Conservation (phyloP, 92 coral and sea anemone species). For the Meandrina meandrites region DNA sequence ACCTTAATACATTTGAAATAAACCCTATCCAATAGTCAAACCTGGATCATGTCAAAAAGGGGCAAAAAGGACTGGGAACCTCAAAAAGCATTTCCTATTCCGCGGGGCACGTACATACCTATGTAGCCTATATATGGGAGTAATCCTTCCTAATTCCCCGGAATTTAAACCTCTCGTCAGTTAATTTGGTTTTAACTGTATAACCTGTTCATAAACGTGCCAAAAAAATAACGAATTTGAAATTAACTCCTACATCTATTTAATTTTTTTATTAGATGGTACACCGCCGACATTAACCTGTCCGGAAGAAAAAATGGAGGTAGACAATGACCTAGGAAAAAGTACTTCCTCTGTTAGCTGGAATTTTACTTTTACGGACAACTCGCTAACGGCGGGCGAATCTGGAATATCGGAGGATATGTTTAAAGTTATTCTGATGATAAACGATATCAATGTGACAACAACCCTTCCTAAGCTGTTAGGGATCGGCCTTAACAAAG, state of each 20-base stretch:
- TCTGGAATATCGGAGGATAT: conserved; percentile 25
- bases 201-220: too few species aligned
- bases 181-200: too few species aligned
- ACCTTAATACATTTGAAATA: too few species aligned
- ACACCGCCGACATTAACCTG: conserved; percentile 30
- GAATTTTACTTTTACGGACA: conserved; percentile 30
- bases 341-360: conserved; percentile 28
- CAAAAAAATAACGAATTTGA: too few species aligned
- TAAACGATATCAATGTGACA: neutral
- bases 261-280: conserved; percentile 1
- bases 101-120: too few species aligned
- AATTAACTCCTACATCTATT: neutral
- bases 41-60: too few species aligned
- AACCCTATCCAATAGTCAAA: too few species aligned
- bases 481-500: neutral
- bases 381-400: conserved; percentile 21
- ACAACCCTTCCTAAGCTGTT: conserved; percentile 35
- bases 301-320: neutral
- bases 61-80: too few species aligned
- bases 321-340: conserved; percentile 36
- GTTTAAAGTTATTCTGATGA: conserved; percentile 19
- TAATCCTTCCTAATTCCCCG: too few species aligned
- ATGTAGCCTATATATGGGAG: too few species aligned
- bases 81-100: too few species aligned
- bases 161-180: too few species aligned